Conservation (phyloP, 2,797 vertebrate species). For the Strix occidentalis region DNA sequence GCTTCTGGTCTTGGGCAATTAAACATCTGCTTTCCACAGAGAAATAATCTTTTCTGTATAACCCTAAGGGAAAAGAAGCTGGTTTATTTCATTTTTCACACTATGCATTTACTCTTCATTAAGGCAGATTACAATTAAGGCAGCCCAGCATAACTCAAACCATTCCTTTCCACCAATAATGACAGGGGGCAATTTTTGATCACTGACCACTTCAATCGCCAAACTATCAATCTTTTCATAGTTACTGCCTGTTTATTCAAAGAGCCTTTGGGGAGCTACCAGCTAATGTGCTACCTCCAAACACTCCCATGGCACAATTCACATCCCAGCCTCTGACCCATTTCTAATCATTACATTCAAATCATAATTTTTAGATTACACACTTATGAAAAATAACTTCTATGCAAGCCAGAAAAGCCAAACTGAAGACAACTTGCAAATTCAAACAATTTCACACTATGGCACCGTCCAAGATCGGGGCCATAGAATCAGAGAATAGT, state of each 20-base stretch:
- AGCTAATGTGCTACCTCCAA: not conserved
- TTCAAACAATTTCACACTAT: not conserved
- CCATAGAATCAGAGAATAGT: not conserved
- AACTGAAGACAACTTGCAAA: not conserved
- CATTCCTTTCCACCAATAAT: not conserved
- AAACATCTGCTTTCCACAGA: conserved; percentile 40
- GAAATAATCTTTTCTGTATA: conserved; percentile 21
- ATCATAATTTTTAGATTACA: not conserved
- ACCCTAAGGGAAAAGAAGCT: not conserved
- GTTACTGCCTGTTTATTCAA: not conserved
- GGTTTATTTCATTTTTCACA: conserved; percentile 23
- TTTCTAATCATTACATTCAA: not conserved
- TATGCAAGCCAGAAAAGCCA: not conserved
- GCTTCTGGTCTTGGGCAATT: conserved; percentile 33
- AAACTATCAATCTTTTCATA: not conserved
- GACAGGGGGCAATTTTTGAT: not conserved
- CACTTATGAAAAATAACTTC: not conserved
- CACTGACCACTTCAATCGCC: not conserved
- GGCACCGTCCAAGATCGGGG: not conserved
- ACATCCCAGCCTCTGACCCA: not conserved
- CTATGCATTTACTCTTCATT: not conserved
- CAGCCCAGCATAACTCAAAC: not conserved
- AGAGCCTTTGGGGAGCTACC: not conserved
- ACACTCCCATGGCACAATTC: not conserved
- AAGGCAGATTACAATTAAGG: not conserved